Evolutionary conservation across 2,797 vertebrate genomes (phyloP).

Genomic region (Molossus alvarezi): DNA sequence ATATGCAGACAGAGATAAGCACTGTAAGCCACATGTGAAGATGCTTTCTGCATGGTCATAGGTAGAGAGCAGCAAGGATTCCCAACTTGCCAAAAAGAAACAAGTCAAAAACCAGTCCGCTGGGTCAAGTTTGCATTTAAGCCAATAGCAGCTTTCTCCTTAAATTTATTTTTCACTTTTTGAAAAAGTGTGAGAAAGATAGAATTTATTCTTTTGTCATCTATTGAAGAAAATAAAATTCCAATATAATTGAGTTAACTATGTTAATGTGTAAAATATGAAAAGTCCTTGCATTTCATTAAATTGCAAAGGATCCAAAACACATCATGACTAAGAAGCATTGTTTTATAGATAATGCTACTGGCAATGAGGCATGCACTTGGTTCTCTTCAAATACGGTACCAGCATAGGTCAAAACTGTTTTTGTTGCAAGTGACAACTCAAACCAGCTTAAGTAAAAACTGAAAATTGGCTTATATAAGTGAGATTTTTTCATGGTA

Average conservation of each 20-base stretch:
- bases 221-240: background rate
- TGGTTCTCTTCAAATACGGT: background rate
- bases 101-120: background rate
- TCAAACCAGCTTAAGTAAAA: slow-evolving; percentile 30
- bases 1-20: background rate
- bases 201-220: background rate
- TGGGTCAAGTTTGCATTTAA: background rate
- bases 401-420: background rate
- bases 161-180: slow-evolving; percentile 42
- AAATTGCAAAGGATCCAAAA: background rate
- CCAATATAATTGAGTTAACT: background rate
- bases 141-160: background rate
- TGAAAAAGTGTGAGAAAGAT: background rate
- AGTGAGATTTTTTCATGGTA: background rate
- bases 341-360: background rate
- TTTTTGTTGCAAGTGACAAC: background rate
- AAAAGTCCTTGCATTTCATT: background rate
- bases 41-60: background rate
- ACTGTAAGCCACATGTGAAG: background rate
- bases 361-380: background rate
- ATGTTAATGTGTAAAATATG: background rate
- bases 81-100: background rate
- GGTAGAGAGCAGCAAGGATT: background rate
- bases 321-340: background rate
- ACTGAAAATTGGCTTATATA: background rate